These are phyloP conservation scores for Diaperis boleti DNA, from an alignment of 2,888 invertebrate species.

Conservation along the genomic window DNA sequence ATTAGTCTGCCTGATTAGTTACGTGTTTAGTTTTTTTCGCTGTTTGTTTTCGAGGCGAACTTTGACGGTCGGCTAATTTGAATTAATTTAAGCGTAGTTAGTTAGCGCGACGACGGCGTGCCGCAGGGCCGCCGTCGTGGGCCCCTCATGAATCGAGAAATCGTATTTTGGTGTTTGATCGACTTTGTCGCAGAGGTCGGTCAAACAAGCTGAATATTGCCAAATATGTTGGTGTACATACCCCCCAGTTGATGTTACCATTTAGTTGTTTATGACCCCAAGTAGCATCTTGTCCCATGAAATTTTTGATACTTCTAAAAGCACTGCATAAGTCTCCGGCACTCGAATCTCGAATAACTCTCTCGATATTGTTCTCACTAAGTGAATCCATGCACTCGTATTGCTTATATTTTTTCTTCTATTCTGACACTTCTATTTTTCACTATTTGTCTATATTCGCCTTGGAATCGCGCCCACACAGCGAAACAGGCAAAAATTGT, in stretches of 20 bases:
- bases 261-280: slow-evolving; percentile 55
- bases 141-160: no score
- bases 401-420: slow-evolving; percentile 67
- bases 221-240: slow-evolving; percentile 50
- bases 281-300: slow-evolving; percentile 62
- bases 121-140: background rate
- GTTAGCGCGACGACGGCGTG: background rate
- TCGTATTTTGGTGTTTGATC: no score
- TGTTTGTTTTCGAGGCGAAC: slow-evolving; percentile 38
- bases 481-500: slow-evolving; percentile 68
- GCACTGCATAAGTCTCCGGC: slow-evolving; percentile 65
- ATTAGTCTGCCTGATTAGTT: slow-evolving; percentile 57
- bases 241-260: slow-evolving; percentile 26
- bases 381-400: slow-evolving; percentile 64
- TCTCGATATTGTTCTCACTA: slow-evolving; percentile 33
- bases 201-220: slow-evolving; percentile 48
- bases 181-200: slow-evolving; percentile 41
- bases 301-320: slow-evolving; percentile 53
- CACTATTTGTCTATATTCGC: slow-evolving; percentile 68
- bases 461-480: slow-evolving; percentile 68
- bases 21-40: slow-evolving; percentile 50
- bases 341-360: slow-evolving; percentile 47
- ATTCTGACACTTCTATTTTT: slow-evolving; percentile 70
- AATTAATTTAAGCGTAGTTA: background rate
- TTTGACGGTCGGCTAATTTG: slow-evolving; percentile 38